Base-by-base conservation (phyloP, 1,140 invertebrate genomes). In the Pseudomyrmex flavicornis region DNA sequence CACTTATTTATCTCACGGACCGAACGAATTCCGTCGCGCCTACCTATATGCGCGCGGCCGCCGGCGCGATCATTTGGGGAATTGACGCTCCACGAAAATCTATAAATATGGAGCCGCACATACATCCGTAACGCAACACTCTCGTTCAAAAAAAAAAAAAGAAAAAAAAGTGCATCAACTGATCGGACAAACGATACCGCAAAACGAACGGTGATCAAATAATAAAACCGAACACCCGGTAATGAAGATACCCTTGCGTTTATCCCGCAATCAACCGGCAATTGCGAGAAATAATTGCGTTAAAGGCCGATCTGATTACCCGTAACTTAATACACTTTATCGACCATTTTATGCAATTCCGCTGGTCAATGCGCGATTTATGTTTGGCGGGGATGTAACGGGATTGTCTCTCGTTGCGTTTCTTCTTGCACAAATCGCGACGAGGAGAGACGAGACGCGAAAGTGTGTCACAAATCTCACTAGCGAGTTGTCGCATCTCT, bases 41-140 rank as follows among this genome's bases (percentile, higher is more conserved):
- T 79, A 70, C 26, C 26, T 54, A 52, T 70, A 7, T 4, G 26
- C 4, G 26, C 26, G 26, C 26, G 26, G 75, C 22, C 15, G 46
- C 35, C 44, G 54, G 10, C n/a, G 44, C 50, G 72, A 80, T 80
- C 76, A 80, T 80, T 80, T 72, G 54, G 66, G 66, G 15, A 80
- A 79, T 59, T 54, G 66, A 80, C 48, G 66, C 5, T 48, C 7
- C 66, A 26, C 12, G 22, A 15, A 72, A 80, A 72, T 59, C 66
- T 15, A 72, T 80, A 72, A 61, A 80, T 80, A 80, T 70, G n/a
- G 15, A 48, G 10, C 3, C 15, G 5, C 35, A 17, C 20, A 35
- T 52, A 69, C 52, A 44, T 69, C 48, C 52, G 75, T 10, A n/a
- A 35, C 12, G 59, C 5, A 35, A 35, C 35, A 35, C 35, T 35